A percentile compares a stretch with the other conserved stretches of the same genome.
These are phyloP conservation scores for Willowsia nigromaculata DNA, from an alignment of 2,888 invertebrate species.

Conservation along the genomic window DNA sequence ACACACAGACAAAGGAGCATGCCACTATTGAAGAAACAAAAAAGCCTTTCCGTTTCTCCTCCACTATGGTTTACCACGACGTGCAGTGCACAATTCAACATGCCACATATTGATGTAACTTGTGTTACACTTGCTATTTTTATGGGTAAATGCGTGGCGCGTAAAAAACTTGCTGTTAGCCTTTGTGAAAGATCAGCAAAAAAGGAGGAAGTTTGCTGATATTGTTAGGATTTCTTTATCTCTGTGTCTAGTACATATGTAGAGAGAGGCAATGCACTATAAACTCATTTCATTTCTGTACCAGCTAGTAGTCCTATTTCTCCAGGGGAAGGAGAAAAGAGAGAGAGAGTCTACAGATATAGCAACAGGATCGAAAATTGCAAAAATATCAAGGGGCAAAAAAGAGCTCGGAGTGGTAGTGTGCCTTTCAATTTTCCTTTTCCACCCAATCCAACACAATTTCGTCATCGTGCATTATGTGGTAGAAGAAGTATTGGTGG, in stretches of 20 bases:
- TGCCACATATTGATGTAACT: slow-evolving; percentile 22
- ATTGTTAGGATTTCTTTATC: slow-evolving; percentile 1
- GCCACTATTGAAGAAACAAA: not conserved
- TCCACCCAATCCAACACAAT: slow-evolving; percentile 35
- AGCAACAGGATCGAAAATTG: slow-evolving; percentile 45
- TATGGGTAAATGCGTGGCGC: slow-evolving; percentile 31
- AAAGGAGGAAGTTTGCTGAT: slow-evolving; percentile 1
- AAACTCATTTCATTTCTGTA: not conserved
- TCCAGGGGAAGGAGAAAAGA: not conserved
- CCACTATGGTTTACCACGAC: not conserved
- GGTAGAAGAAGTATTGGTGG: not conserved
- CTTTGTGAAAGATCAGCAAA: slow-evolving; percentile 44
- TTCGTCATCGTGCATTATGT: not conserved
- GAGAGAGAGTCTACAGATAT: not conserved
- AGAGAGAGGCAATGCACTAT: no score
- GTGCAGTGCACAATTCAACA: slow-evolving; percentile 8
- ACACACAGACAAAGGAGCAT: not conserved
- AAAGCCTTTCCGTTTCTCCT: not conserved
- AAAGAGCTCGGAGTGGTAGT: not conserved
- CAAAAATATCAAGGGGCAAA: slow-evolving; percentile 49
- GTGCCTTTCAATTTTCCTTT: slow-evolving; percentile 46
- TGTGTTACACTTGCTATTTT: slow-evolving; percentile 6
- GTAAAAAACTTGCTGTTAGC: slow-evolving; percentile 17
- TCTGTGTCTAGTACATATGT: no score
- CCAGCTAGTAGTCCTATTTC: not conserved